phyloP scores from a whole-genome alignment of 2,113 vertebrate genomes.

The Leptosomus discolor region DNA sequence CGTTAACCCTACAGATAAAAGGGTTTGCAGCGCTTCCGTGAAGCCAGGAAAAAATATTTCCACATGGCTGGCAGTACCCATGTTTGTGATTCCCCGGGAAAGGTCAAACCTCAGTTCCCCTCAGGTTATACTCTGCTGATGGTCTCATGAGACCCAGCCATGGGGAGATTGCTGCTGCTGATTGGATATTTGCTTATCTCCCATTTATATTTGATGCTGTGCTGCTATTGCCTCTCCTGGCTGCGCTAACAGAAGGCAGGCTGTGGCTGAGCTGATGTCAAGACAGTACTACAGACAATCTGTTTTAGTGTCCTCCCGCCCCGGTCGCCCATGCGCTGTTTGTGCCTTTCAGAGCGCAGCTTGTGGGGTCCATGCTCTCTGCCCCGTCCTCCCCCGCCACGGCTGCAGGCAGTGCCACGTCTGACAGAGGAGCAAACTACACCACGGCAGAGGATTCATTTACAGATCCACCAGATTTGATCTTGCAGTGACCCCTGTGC shows the following conservation, averaged over 20 bases:
- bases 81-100: background rate
- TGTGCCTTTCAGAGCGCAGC: background rate
- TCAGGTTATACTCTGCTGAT: background rate
- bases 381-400: fast-evolving
- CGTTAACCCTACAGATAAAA: background rate
- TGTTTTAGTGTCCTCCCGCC: background rate
- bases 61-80: background rate
- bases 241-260: background rate
- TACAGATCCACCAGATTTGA: background rate
- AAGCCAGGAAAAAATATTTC: background rate
- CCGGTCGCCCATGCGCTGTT: fast-evolving
- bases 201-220: background rate
- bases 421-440: background rate
- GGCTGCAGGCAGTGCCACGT: background rate
- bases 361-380: background rate
- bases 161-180: background rate
- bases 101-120: background rate
- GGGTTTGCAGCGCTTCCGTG: fast-evolving
- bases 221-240: background rate
- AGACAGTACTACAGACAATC: background rate
- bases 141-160: background rate
- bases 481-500: background rate
- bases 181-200: background rate
- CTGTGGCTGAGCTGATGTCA: background rate
- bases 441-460: background rate